Evolutionary conservation across 2,797 vertebrate genomes (phyloP).

Genomic region (Lacerta bilineata): DNA sequence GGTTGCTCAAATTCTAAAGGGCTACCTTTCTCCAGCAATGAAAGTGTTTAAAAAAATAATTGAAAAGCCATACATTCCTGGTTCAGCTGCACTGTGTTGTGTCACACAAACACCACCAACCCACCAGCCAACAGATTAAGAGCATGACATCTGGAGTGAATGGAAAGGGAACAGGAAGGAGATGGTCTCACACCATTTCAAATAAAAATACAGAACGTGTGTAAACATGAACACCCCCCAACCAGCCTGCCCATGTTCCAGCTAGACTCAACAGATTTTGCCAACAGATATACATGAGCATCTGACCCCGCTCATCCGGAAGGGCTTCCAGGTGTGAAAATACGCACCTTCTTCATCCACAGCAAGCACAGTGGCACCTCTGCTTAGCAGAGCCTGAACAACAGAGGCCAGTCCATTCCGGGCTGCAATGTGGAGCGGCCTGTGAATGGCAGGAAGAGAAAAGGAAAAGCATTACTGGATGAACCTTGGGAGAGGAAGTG

Average conservation of each 20-base stretch:
- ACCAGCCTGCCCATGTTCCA: fast-evolving
- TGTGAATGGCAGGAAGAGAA: constrained; percentile 60
- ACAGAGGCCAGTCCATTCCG: constrained; percentile 94
- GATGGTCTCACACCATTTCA: neutral
- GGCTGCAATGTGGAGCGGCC: constrained; percentile 97
- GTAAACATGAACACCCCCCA: neutral
- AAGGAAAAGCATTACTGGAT: neutral
- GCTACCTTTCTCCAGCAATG: neutral
- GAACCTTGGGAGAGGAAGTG: neutral
- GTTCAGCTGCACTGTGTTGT: neutral
- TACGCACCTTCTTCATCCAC: constrained; percentile 93
- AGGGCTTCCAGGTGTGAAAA: constrained; percentile 3
- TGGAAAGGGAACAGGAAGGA: neutral
- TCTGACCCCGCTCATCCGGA: fast-evolving
- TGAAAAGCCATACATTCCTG: neutral
- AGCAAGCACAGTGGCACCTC: constrained; percentile 96
- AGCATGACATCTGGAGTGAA: fast-evolving
- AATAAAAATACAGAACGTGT: fast-evolving
- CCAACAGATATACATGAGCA: no score
- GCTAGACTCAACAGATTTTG: neutral
- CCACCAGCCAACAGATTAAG: neutral
- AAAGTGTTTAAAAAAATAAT: neutral
- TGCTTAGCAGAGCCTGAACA: constrained; percentile 94
- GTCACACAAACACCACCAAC: neutral
- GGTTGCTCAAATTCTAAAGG: neutral